phyloP scores from a whole-genome alignment of 2,113 vertebrate species.

The Mesoclemmys tuberculata region DNA sequence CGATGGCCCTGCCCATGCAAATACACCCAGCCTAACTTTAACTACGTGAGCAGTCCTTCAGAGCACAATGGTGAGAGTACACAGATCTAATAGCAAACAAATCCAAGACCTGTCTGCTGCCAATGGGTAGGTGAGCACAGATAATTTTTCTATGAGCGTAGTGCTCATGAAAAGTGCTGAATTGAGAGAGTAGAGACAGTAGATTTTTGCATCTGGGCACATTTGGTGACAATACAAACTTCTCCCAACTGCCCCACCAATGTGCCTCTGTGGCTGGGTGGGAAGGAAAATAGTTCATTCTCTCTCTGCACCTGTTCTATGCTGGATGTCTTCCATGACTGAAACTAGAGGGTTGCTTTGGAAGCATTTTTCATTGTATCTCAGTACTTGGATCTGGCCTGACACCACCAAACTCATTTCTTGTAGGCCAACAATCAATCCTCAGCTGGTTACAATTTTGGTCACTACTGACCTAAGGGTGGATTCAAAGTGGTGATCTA shows the following conservation, averaged over 20 bases:
- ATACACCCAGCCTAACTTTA: neutral
- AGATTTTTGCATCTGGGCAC: neutral
- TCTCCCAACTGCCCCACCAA: neutral
- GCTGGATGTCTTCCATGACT: neutral
- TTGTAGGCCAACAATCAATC: neutral
- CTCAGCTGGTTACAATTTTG: neutral
- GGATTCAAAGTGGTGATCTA: neutral
- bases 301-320: neutral
- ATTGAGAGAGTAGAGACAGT: neutral
- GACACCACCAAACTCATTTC: slow-evolving; percentile 6
- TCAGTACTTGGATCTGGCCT: neutral
- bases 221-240: slow-evolving; percentile 26
- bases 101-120: accelerated
- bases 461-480: neutral
- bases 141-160: neutral
- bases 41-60: neutral
- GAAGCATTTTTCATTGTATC: slow-evolving; percentile 13
- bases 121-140: neutral
- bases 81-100: neutral
- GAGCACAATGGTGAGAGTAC: neutral
- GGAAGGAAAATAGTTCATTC: neutral
- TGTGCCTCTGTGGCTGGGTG: accelerated
- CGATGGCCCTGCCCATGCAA: neutral
- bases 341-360: neutral
- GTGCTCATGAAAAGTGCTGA: neutral